Evolutionary conservation across 2,888 invertebrate genomes (phyloP).

Genomic region (Temnothorax unifasciatus): DNA sequence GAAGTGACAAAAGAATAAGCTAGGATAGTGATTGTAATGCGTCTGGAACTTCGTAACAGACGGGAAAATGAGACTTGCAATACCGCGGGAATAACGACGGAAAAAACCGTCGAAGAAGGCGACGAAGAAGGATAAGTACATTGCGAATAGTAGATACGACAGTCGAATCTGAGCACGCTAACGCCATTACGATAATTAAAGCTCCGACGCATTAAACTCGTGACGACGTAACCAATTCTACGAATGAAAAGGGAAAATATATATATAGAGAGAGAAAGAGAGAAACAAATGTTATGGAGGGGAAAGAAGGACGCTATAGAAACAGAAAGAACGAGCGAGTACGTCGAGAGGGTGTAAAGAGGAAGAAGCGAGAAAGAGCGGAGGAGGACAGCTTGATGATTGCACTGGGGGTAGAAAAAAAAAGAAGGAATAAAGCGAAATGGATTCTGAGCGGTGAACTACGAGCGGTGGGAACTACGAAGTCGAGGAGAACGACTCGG

Average conservation of each 20-base stretch:
- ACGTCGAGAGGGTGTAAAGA: constrained; percentile 24
- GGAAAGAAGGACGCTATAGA: constrained; percentile 45
- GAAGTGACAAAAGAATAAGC: constrained; percentile 43
- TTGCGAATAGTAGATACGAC: constrained; percentile 45
- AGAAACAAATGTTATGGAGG: constrained; percentile 25
- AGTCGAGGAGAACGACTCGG: constrained; percentile 51
- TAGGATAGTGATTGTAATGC: neutral
- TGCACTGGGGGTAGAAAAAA: constrained; percentile 23
- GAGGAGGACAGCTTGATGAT: constrained; percentile 11
- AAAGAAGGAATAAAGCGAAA: constrained; percentile 39
- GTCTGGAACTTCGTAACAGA: neutral
- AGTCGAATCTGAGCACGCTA: constrained; percentile 55
- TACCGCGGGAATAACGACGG: neutral
- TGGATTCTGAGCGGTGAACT: constrained; percentile 37
- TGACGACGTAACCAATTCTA: constrained; percentile 32
- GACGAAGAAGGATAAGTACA: constrained; percentile 51
- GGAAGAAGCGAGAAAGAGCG: neutral
- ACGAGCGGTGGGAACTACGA: constrained; percentile 64
- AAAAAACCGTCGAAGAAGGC: neutral
- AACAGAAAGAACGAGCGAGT: constrained; percentile 43
- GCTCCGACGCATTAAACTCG: constrained; percentile 57
- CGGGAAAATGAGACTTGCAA: neutral
- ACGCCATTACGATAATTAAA: constrained; percentile 76
- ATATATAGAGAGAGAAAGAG: neutral
- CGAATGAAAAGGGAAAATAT: constrained; percentile 20